These are phyloP conservation scores for Lasioglossum zephyrum DNA, from an alignment of 2,888 invertebrate species.

Conservation along the genomic window DNA sequence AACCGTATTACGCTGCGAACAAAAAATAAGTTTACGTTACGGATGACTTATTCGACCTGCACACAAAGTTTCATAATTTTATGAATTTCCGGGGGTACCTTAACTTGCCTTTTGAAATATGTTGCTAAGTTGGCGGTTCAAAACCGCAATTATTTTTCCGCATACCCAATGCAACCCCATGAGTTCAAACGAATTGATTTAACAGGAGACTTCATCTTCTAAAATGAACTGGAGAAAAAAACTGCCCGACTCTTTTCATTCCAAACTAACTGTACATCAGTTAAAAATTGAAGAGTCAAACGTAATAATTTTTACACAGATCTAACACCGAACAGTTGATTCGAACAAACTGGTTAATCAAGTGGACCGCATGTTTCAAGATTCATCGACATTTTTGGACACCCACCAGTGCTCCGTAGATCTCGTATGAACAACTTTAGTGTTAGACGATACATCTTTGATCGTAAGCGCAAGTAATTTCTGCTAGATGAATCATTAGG, in stretches of 20 bases:
- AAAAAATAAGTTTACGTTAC: constrained; percentile 2
- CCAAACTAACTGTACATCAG: no score
- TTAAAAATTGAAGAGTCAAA: neutral
- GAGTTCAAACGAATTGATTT: neutral
- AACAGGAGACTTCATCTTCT: neutral
- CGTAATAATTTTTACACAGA: no score
- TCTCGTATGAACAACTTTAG: no score
- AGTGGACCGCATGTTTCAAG: no score
- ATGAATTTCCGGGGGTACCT: neutral
- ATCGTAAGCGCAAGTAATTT: neutral
- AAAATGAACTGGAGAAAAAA: neutral
- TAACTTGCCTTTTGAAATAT: neutral
- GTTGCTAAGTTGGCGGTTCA: neutral
- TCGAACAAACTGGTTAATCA: no score
- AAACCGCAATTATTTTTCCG: neutral
- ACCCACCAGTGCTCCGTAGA: no score
- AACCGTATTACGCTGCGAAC: neutral
- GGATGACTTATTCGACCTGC: neutral
- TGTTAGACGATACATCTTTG: neutral
- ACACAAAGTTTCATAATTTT: neutral
- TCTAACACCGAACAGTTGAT: no score
- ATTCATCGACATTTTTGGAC: no score
- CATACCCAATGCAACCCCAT: neutral
- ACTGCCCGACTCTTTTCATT: neutral
- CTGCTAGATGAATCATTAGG: neutral